Base-by-base conservation (phyloP, 2,888 invertebrate genomes). In the Labia minor region DNA sequence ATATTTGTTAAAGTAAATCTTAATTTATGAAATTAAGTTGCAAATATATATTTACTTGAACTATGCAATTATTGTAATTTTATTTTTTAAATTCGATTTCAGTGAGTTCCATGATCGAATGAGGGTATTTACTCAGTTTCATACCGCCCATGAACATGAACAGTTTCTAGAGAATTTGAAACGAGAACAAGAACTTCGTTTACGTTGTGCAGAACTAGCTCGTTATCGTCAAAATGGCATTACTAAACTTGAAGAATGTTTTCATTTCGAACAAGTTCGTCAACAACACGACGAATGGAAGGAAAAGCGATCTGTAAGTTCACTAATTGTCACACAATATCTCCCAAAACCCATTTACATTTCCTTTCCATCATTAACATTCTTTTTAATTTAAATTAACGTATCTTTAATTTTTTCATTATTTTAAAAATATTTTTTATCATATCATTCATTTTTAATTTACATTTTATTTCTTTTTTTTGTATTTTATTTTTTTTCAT, bases 141-240 rank as follows among this genome's bases (percentile, higher is more conserved):
- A 90, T 75, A 89, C 92, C 1, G 85, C 89, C 21, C 84, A 87
- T 67, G 95, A 95, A 77, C 90, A 94, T 73, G 88, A 90, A 69
- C 85, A 88, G 69, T 85, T 93, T 21, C 81, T 90, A 65, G 85
- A 85, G 2, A 91, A 88, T 69, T 77, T 93, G 66, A 89, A 90
- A 78, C 83, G 90, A 67, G 94, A 95, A 78, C 85, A 89, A 71
- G 93, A 94, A 75, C 80, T 95, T 68, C 86, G 92, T 71, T 83
- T 88, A 73, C 84, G 95, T 3, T 82, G 95, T 20, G 86, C 88
- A 1, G 95, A 95, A 79, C 79, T 92, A 61, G 83, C 87, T 76
- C 87, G 91, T 69, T 90, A 94, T 79, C 83, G 95, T 21, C 87
- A 89, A 73, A 88, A 93, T 72, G 95, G 95, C 21, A 83, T 95